Percentiles rank a stretch among this genome's conserved stretches.
These are phyloP conservation scores for Tachuris rubrigastra DNA, from an alignment of 2,113 vertebrate genomes.

Conservation along the genomic window DNA sequence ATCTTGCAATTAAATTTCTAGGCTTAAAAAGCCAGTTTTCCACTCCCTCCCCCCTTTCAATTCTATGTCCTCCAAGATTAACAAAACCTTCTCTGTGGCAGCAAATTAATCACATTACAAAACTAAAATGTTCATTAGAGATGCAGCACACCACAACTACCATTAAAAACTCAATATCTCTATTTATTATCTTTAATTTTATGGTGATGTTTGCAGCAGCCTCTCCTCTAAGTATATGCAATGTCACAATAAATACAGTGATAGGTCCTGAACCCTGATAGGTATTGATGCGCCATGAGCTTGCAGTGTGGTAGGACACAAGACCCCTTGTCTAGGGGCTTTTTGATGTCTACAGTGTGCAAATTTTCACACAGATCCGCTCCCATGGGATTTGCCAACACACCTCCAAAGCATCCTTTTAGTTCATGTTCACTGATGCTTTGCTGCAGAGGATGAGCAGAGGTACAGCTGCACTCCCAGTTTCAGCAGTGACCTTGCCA, in stretches of 20 bases:
- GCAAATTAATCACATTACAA: constrained; percentile 34
- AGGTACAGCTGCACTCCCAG: background rate
- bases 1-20: constrained; percentile 41
- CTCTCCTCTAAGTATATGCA: background rate
- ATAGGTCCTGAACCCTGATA: background rate
- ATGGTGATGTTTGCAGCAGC: background rate
- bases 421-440: background rate
- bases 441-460: background rate
- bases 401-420: accelerated
- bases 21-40: constrained; percentile 22
- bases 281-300: background rate
- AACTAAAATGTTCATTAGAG: background rate
- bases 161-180: constrained; percentile 7
- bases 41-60: background rate
- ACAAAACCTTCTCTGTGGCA: constrained; percentile 12
- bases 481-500: background rate
- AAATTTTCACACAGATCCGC: background rate
- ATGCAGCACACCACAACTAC: constrained; percentile 7
- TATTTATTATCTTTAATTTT: constrained; percentile 6
- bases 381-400: background rate
- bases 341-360: background rate
- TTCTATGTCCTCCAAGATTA: constrained; percentile 17
- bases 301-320: background rate
- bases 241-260: background rate
- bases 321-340: background rate